These are phyloP conservation scores for Portevinia maculata DNA, from an alignment of 2,888 invertebrate genomes.

Conservation along the genomic window DNA sequence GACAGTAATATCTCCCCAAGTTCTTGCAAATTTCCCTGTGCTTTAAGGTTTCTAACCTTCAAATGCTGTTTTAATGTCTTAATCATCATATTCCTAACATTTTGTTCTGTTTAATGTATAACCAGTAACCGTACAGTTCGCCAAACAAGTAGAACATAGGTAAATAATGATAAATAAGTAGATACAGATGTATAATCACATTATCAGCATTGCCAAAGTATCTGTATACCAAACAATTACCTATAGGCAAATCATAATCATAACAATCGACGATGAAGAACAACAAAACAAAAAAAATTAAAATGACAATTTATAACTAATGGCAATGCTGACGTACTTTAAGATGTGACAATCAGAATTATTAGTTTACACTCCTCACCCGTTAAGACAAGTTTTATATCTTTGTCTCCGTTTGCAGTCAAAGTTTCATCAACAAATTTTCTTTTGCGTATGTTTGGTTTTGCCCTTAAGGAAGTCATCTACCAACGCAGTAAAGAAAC, in stretches of 20 bases:
- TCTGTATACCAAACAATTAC: too few relatives aligned
- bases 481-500: too few relatives aligned
- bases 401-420: not conserved
- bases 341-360: not conserved
- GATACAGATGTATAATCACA: too few relatives aligned
- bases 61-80: not conserved
- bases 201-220: too few relatives aligned
- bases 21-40: not conserved
- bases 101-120: slow-evolving; percentile 3
- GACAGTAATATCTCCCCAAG: not conserved
- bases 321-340: not conserved
- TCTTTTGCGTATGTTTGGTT: too few relatives aligned
- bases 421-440: too few relatives aligned
- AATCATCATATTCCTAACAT: not conserved
- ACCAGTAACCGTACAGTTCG: not conserved
- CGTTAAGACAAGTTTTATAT: not conserved
- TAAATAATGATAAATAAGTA: too few relatives aligned
- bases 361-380: not conserved
- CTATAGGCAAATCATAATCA: too few relatives aligned
- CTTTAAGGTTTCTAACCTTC: not conserved
- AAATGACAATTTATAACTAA: not conserved
- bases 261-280: too few relatives aligned
- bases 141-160: too few relatives aligned
- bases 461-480: too few relatives aligned
- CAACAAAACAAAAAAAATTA: too few relatives aligned